Evolutionary conservation across 2,113 vertebrate genomes (phyloP).

Genomic region (Silurus meridionalis): DNA sequence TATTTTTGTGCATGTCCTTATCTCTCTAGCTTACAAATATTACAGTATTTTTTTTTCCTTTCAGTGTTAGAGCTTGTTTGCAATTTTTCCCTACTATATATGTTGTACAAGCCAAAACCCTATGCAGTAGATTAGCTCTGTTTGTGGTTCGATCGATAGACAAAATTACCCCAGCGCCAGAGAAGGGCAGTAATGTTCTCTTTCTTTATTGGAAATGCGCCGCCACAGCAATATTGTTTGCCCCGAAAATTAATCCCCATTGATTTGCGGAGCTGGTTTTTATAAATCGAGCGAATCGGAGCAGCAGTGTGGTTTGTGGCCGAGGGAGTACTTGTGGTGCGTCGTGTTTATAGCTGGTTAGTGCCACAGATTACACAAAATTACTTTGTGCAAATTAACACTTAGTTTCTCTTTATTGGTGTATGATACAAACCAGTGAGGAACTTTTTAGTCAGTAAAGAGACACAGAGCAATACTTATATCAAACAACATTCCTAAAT

Average conservation of each 20-base stretch:
- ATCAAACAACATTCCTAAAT: no score
- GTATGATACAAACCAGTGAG: background rate
- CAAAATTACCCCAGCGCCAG: constrained; percentile 66
- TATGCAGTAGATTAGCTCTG: constrained; percentile 58
- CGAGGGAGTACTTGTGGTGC: background rate
- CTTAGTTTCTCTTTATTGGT: background rate
- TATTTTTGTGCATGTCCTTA: constrained; percentile 7
- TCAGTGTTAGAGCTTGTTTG: constrained; percentile 34
- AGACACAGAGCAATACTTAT: background rate
- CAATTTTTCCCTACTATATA: background rate
- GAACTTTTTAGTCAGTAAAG: background rate
- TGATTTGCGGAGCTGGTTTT: constrained; percentile 72
- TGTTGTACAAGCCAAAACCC: constrained; percentile 9
- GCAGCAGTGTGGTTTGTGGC: constrained; percentile 40
- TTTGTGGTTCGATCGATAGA: constrained; percentile 67
- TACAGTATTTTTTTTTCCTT: constrained; percentile 49
- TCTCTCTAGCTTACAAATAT: constrained; percentile 20
- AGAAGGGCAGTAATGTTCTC: constrained; percentile 66
- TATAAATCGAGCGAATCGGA: constrained; percentile 70
- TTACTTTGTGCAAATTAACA: constrained; percentile 1
- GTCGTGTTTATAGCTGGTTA: background rate
- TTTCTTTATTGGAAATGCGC: constrained; percentile 67
- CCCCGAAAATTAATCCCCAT: constrained; percentile 72
- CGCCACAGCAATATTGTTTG: constrained; percentile 64
- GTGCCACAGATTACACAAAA: background rate